These are phyloP conservation scores for Numenius arquata DNA, from an alignment of 2,113 vertebrate species.

Conservation along the genomic window DNA sequence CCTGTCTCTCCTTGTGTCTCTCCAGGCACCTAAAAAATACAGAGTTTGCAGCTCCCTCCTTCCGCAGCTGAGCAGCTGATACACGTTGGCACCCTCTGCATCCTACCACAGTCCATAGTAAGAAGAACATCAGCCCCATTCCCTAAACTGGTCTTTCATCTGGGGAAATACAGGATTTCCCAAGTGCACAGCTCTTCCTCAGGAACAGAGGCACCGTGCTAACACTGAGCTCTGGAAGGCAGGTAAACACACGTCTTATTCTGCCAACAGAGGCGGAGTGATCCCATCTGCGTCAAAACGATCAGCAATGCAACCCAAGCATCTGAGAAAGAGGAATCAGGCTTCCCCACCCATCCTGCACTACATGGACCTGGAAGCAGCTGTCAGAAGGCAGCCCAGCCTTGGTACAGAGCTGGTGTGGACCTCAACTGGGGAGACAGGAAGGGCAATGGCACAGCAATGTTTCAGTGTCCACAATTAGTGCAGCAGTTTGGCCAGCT, in stretches of 20 bases:
- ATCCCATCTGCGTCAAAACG: background rate
- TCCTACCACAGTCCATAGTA: background rate
- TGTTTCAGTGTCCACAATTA: background rate
- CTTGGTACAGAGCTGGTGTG: background rate
- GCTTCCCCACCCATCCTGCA: background rate
- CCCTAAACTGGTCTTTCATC: background rate
- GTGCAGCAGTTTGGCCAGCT: background rate
- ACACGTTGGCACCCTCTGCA: rapidly evolving
- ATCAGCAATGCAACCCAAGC: background rate
- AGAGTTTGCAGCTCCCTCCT: background rate
- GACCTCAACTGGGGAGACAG: background rate
- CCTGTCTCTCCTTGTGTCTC: constrained; percentile 86
- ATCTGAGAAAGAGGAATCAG: background rate
- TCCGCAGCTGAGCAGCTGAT: background rate
- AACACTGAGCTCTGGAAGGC: background rate
- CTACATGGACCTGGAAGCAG: background rate
- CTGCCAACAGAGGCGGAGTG: background rate
- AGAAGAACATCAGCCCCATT: background rate
- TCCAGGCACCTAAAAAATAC: constrained; percentile 85
- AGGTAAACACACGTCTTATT: background rate
- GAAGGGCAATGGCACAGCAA: background rate
- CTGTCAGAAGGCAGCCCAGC: background rate
- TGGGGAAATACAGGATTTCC: background rate
- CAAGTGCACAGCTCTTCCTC: background rate
- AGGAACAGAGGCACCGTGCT: background rate